These are phyloP conservation scores for Atrina japonica DNA, from an alignment of 2,888 invertebrate genomes.

Conservation along the genomic window DNA sequence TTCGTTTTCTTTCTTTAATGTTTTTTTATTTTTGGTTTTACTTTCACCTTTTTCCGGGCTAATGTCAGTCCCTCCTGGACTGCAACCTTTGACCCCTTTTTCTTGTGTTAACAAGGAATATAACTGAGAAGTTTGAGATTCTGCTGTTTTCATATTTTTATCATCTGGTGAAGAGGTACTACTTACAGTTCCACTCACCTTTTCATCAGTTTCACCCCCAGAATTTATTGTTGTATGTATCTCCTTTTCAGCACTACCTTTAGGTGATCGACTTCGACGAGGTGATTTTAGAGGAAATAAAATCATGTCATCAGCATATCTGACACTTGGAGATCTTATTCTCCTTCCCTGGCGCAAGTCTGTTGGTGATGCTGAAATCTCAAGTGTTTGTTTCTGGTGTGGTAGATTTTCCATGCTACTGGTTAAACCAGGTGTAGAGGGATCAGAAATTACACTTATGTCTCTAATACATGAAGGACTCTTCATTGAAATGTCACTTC, in stretches of 20 bases:
- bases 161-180: background rate
- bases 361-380: slow-evolving; percentile 9
- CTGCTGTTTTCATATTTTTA: slow-evolving; percentile 13
- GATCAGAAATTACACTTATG: too few species aligned
- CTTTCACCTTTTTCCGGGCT: background rate
- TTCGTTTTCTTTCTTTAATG: slow-evolving; percentile 4
- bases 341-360: slow-evolving; percentile 27
- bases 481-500: too few species aligned
- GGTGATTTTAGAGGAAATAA: slow-evolving; percentile 47
- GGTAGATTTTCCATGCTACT: too few species aligned
- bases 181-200: background rate
- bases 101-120: slow-evolving; percentile 38
- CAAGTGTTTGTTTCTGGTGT: too few species aligned
- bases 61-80: background rate
- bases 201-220: background rate
- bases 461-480: too few species aligned
- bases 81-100: background rate
- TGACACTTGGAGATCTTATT: slow-evolving; percentile 50
- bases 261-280: slow-evolving; percentile 39
- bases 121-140: slow-evolving; percentile 41
- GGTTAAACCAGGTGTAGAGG: too few species aligned
- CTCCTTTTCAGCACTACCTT: slow-evolving; percentile 31
- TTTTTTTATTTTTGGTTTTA: slow-evolving; percentile 7
- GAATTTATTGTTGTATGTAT: slow-evolving; percentile 13
- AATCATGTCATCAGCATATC: slow-evolving; percentile 51